Evolutionary conservation across 2,113 vertebrate genomes (phyloP).

Genomic region (Engystomops pustulosus): DNA sequence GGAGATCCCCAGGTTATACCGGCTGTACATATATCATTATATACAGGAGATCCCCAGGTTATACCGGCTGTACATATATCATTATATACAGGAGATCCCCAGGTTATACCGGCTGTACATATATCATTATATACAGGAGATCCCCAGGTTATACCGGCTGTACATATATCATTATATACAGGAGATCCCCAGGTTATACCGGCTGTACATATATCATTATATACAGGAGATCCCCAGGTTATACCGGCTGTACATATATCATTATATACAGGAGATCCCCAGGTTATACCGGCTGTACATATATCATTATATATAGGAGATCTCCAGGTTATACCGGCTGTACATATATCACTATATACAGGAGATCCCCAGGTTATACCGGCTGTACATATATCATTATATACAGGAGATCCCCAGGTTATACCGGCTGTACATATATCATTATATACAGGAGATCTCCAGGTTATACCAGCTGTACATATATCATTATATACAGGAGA

Average conservation of each 20-base stretch:
- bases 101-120: neutral
- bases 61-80: neutral
- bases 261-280: neutral
- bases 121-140: neutral
- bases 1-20: neutral
- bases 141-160: neutral
- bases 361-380: neutral
- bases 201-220: neutral
- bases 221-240: neutral
- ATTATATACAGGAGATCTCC: neutral
- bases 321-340: neutral
- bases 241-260: neutral
- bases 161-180: neutral
- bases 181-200: neutral
- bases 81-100: neutral
- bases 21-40: neutral
- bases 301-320: neutral
- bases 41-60: too few relatives aligned
- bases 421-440: neutral
- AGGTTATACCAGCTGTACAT: neutral
- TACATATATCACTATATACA: neutral
- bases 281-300: neutral
- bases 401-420: neutral
- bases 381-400: neutral
- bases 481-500: neutral